Conservation (phyloP, 2,113 vertebrate species). For the Colius striatus region DNA sequence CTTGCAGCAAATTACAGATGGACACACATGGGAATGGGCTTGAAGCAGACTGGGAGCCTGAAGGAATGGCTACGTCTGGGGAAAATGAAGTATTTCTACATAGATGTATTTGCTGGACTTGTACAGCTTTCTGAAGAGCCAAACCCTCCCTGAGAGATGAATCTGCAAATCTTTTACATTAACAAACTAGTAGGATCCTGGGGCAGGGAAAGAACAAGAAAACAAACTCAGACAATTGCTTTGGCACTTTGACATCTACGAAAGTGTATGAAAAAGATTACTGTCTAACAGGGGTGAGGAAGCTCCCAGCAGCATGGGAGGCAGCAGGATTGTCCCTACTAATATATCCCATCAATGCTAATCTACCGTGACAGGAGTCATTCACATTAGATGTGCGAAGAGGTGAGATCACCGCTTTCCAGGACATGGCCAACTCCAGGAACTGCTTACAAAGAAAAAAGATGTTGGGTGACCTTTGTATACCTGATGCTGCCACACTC, state of each 20-base stretch:
- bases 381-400: background rate
- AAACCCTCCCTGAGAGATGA: background rate
- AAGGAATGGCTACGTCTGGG: background rate
- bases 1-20: conserved; percentile 23
- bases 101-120: background rate
- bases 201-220: background rate
- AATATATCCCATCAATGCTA: background rate
- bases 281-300: background rate
- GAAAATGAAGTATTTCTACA: conserved; percentile 37
- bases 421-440: background rate
- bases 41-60: background rate
- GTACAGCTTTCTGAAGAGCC: background rate
- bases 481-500: background rate
- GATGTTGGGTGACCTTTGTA: background rate
- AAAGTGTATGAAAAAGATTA: background rate
- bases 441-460: background rate
- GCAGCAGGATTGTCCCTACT: background rate
- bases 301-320: background rate
- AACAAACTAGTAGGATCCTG: background rate
- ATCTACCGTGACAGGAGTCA: background rate
- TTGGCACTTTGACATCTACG: background rate
- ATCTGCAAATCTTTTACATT: conserved; percentile 28
- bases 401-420: background rate
- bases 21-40: background rate
- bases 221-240: background rate